Evolutionary conservation across 2,888 invertebrate genomes (phyloP).

Genomic region (Oithona nana): DNA sequence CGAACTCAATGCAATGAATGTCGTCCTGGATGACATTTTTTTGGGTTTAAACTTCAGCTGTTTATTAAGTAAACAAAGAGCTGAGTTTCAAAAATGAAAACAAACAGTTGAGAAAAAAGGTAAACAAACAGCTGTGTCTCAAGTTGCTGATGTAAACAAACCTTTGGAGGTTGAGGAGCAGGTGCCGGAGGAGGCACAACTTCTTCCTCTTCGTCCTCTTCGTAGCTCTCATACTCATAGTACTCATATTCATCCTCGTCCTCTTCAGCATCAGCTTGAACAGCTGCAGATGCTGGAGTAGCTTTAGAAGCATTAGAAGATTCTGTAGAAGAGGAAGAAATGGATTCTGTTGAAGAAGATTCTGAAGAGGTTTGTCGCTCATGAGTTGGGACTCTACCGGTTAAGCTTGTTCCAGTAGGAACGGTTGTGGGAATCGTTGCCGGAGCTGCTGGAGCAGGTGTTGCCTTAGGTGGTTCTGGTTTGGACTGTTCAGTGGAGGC

Average conservation of each 20-base stretch:
- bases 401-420: neutral
- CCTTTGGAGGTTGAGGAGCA: no score
- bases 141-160: no score
- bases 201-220: conserved; percentile 2
- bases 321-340: neutral
- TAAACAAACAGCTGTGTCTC: no score
- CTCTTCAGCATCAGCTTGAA: conserved; percentile 1
- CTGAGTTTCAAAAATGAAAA: no score
- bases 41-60: no score
- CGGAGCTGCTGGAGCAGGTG: neutral
- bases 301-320: neutral
- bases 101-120: no score
- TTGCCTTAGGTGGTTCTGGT: neutral
- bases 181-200: neutral
- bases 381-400: neutral
- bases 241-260: conserved; percentile 5
- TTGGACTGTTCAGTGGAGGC: conserved; percentile 20
- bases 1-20: no score
- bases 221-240: conserved; percentile 5
- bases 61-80: no score
- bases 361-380: neutral
- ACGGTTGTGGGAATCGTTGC: neutral
- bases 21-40: no score
- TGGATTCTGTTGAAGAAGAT: neutral
- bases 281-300: neutral